A percentile compares a stretch with the other conserved stretches of the same genome.
Evolutionary conservation across 2,113 vertebrate genomes (phyloP).

Genomic region (Conger conger): DNA sequence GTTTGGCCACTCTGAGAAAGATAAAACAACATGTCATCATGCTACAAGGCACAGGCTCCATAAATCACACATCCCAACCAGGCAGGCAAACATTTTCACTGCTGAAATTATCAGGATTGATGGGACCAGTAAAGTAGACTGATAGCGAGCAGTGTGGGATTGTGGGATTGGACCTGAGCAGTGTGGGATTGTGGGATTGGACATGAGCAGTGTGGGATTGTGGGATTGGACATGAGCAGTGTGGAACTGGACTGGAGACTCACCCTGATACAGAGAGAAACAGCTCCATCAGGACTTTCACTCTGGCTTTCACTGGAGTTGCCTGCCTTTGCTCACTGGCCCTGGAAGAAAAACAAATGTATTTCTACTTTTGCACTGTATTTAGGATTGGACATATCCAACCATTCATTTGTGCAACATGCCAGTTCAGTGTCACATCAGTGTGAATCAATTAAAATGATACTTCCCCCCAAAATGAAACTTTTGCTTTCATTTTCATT

Average conservation of each 20-base stretch:
- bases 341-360: constrained; percentile 60
- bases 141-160: not conserved
- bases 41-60: too few species aligned
- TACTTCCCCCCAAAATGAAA: not conserved
- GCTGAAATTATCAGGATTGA: not conserved
- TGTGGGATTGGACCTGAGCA: not conserved
- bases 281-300: constrained; percentile 82
- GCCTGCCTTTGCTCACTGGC: constrained; percentile 81
- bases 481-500: constrained; percentile 1
- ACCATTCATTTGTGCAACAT: too few species aligned
- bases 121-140: not conserved
- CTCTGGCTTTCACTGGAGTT: constrained; percentile 74
- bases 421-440: too few species aligned
- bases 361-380: constrained; percentile 15
- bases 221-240: too few species aligned
- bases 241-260: constrained; percentile 43
- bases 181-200: too few species aligned
- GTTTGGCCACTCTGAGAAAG: constrained; percentile 77
- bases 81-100: not conserved
- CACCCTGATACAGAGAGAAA: constrained; percentile 88
- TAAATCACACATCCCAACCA: not conserved
- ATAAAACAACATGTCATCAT: constrained; percentile 14
- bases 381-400: too few species aligned
- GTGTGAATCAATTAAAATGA: too few species aligned
- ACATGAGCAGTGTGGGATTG: too few species aligned